Base-by-base conservation (phyloP, 2,113 vertebrate genomes). In the Colinus virginianus region DNA sequence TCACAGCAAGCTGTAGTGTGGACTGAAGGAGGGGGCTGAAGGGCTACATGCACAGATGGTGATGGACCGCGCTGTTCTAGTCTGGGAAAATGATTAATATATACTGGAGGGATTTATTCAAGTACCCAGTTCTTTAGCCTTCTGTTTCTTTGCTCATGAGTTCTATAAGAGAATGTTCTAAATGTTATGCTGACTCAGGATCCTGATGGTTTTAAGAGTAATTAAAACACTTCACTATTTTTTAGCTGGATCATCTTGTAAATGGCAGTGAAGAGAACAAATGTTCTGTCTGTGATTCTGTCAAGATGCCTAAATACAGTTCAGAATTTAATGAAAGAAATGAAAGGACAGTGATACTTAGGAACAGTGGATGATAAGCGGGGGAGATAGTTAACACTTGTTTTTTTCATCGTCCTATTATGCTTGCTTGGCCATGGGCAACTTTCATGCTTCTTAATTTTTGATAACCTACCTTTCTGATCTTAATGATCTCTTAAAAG, bases 21-120 rank as follows among this genome's bases (percentile, higher is more conserved):
- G 61, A 78, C 61, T 76, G 84, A 70, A 84, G 74, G 64, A 94
- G 91, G 80, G 13, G 23, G 66, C 84, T 88, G 89, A 78, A 89
- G 87, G 81, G 45, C 84, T 88, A 0, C 18, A 7, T 53, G 55
- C 46, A 70, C 95, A 96, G 95, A 96, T 95, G 92, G 96, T 80
- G 79, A 36, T 36, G 83, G 95, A 78, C 79, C 26, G 0, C 61
- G 45, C 85, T 93, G 93, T 96, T 95, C 96, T 85, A 83, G 78
- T n/a, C 64, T 75, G 83, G 68, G 79, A 96, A 93, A 64, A 93
- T 95, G 88, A 96, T 96, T 95, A 96, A 95, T 96, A 93, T 68
- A 80, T 95, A 90, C 64, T 67, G 59, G 72, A 75, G 83, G 46
- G 66, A 84, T 92, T 88, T 96, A 75, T 86, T 86, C 92, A 79